Evolutionary conservation across 2,888 invertebrate species (phyloP), one percentile per base, ranked within the genome.

Genomic region (Sesia bembeciformis): DNA sequence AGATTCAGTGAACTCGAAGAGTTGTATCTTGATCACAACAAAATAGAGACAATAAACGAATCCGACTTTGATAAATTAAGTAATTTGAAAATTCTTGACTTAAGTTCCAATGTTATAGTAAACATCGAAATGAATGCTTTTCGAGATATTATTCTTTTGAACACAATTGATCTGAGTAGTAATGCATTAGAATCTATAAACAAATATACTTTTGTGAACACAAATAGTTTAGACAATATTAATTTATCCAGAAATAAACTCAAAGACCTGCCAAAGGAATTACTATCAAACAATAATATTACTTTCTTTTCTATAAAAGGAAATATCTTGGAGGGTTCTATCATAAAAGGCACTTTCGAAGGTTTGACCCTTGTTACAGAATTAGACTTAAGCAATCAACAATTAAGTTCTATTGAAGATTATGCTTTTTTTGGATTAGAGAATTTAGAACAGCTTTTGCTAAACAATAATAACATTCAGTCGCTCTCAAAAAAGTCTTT

Each of bases 211-310:
- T 79, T 84, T 58, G 39, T 40, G 4, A 62, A 66, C 58, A 55
- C 62, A 3, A 60, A 42, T 43, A 52, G 52, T 4, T 62, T 84
- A 54, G 52, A 59, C 38, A 57, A 39, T 4, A 58, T 85, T 4
- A 62, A 78, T 58, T 58, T 85, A 4, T 76, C 81, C 0, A 54
- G 59, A n/a, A 85, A 85, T 57, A 66, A 68, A 54, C 55, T 85
- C 8, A 73, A 67, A 46, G 54, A 6, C 0, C 53, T 85, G 40
- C 75, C 81, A 0, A 72, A 60, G 57, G 59, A 68, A 5, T 52
- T 81, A n/a, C 81, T 85, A 55, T 72, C 68, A 62, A 68, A 66
- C 6, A 78, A 72, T 61, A 62, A 58, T n/a, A 61, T 85, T 40
- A 49, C 54, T 4, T 23, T 4, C 0, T 81, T 85, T 66, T 66